phyloP scores from a whole-genome alignment of 2,888 invertebrate species.

The Clusia tigrina region DNA sequence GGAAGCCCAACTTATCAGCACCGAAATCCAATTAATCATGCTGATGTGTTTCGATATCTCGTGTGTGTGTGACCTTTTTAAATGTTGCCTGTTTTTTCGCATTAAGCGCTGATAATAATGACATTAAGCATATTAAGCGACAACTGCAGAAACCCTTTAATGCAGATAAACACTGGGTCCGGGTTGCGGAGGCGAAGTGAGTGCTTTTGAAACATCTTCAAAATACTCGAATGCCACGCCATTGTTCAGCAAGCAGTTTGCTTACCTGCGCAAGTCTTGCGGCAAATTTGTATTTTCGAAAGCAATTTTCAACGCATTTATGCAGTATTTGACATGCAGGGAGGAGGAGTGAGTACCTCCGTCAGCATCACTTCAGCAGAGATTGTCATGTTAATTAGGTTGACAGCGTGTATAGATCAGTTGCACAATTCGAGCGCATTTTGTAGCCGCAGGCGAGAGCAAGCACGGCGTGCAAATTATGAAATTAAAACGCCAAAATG shows the following conservation, averaged over 20 bases:
- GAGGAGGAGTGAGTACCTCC: conserved; percentile 29
- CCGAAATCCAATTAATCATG: conserved; percentile 31
- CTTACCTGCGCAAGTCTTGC: too few species aligned
- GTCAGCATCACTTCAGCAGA: conserved; percentile 29
- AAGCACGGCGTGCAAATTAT: conserved; percentile 23
- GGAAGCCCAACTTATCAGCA: neutral
- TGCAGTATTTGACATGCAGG: neutral
- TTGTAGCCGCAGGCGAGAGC: neutral
- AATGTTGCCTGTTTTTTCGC: neutral
- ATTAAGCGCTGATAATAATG: conserved; percentile 25
- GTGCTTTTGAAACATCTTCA: too few species aligned
- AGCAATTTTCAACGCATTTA: too few species aligned
- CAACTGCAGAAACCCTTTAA: conserved; percentile 20
- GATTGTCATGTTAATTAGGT: conserved; percentile 33
- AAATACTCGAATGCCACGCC: too few species aligned
- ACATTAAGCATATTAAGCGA: conserved; percentile 30
- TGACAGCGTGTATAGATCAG: conserved; percentile 17
- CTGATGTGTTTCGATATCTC: conserved; percentile 7
- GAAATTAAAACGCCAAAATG: conserved; percentile 34
- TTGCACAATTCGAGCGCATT: neutral
- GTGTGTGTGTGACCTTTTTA: neutral
- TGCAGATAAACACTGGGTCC: too few species aligned
- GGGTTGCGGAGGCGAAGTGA: neutral
- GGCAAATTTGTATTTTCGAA: too few species aligned
- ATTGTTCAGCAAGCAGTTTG: too few species aligned